Percentiles rank a stretch among this genome's conserved stretches.
Evolutionary conservation across 2,888 invertebrate genomes (phyloP).

Genomic region (Dichetophora obliterata): DNA sequence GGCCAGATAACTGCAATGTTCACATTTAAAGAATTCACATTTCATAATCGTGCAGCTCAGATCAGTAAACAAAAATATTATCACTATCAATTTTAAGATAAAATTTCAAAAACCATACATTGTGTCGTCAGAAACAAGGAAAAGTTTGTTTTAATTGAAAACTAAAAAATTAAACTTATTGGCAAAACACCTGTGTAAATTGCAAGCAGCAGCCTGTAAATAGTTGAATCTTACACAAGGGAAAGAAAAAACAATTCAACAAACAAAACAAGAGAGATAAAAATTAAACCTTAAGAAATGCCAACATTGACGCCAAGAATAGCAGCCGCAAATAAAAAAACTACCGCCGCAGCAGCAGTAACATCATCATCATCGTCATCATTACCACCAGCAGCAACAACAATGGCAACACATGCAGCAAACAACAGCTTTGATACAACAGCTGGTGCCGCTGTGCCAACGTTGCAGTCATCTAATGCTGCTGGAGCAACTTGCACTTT

Average conservation of each 20-base stretch:
- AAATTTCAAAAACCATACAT: no score
- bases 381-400: neutral
- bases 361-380: neutral
- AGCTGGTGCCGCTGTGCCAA: neutral
- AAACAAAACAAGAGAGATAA: neutral
- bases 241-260: neutral
- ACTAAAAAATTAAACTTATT: no score
- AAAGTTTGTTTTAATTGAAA: no score
- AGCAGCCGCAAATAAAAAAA: conserved; percentile 42
- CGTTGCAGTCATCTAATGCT: conserved; percentile 35
- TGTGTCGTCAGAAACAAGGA: no score
- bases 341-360: conserved; percentile 26
- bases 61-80: no score
- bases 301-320: conserved; percentile 59
- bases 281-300: conserved; percentile 49
- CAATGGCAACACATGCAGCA: conserved; percentile 13
- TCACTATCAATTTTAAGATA: no score
- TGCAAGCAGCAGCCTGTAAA: neutral
- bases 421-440: neutral
- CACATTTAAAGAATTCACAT: no score
- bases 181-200: neutral
- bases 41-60: no score
- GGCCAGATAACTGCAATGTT: no score
- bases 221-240: neutral
- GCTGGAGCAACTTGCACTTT: conserved; percentile 49